Evolutionary conservation across 2,888 invertebrate genomes (phyloP).

Genomic region (Orthosia incerta): DNA sequence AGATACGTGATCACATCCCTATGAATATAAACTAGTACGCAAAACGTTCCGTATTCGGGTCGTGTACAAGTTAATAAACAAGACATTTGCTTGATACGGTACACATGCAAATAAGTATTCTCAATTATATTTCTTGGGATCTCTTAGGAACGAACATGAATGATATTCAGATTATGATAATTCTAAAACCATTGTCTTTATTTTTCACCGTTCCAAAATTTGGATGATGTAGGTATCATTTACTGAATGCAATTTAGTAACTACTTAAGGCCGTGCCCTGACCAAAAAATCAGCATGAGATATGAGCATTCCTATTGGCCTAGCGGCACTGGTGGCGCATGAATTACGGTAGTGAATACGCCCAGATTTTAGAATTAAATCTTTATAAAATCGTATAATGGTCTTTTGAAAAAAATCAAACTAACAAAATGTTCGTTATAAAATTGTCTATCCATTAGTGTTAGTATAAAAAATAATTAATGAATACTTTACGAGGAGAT

Average conservation of each 20-base stretch:
- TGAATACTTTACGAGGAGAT: too few species aligned
- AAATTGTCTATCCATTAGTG: too few species aligned
- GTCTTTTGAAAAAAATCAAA: too few species aligned
- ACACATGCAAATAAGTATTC: constrained; percentile 62
- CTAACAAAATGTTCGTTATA: too few species aligned
- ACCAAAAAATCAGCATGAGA: too few species aligned
- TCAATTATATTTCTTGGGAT: constrained; percentile 53
- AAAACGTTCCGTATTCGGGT: constrained; percentile 63
- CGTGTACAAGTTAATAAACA: constrained; percentile 64
- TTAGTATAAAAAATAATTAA: too few species aligned
- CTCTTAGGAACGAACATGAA: constrained; percentile 34
- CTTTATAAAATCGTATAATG: too few species aligned
- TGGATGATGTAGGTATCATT: not conserved
- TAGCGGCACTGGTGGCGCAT: too few species aligned
- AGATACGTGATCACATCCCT: constrained; percentile 63
- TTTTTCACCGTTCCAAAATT: not conserved
- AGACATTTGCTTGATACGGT: constrained; percentile 66
- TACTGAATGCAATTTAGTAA: not conserved
- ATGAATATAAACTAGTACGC: constrained; percentile 59
- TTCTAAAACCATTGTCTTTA: constrained; percentile 6
- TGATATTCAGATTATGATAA: constrained; percentile 26
- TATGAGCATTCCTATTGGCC: too few species aligned
- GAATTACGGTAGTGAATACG: too few species aligned
- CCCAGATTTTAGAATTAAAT: too few species aligned
- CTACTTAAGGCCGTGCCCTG: too few species aligned